These are phyloP conservation scores for Branchipolynoe longqiensis DNA, from an alignment of 2,888 invertebrate genomes.

Conservation along the genomic window DNA sequence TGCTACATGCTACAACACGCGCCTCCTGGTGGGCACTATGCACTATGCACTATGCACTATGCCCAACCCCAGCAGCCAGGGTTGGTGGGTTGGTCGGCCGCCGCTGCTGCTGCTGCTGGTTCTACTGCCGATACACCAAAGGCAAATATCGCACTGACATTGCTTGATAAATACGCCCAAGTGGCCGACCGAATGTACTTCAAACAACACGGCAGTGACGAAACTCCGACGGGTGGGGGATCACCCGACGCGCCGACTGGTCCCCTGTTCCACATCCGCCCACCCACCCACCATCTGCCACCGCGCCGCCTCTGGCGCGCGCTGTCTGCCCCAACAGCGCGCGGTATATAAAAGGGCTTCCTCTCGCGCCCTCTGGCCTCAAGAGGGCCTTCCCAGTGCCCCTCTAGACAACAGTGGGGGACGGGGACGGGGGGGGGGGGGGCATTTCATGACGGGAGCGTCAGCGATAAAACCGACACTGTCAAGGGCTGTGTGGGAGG, in stretches of 20 bases:
- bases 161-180: constrained; percentile 35
- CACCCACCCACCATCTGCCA: constrained; percentile 8
- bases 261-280: constrained; percentile 35
- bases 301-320: background rate
- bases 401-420: no score
- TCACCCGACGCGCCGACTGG: constrained; percentile 29
- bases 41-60: constrained; percentile 21
- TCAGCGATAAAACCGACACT: constrained; percentile 48
- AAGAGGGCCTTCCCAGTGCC: background rate
- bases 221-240: constrained; percentile 24
- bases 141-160: constrained; percentile 52
- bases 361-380: constrained; percentile 38
- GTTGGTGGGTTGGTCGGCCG: no score
- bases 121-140: constrained; percentile 30
- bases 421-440: constrained; percentile 27
- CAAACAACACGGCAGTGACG: constrained; percentile 50
- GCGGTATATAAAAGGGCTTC: constrained; percentile 46
- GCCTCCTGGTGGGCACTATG: constrained; percentile 7
- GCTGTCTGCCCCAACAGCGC: constrained; percentile 14
- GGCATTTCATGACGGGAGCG: constrained; percentile 46
- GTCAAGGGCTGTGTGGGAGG: no score
- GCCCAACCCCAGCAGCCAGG: background rate
- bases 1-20: constrained; percentile 47
- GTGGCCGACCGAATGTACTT: constrained; percentile 43
- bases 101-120: constrained; percentile 17